Base-by-base conservation (phyloP, 1,140 invertebrate species). In the Oryzaephilus surinamensis region DNA sequence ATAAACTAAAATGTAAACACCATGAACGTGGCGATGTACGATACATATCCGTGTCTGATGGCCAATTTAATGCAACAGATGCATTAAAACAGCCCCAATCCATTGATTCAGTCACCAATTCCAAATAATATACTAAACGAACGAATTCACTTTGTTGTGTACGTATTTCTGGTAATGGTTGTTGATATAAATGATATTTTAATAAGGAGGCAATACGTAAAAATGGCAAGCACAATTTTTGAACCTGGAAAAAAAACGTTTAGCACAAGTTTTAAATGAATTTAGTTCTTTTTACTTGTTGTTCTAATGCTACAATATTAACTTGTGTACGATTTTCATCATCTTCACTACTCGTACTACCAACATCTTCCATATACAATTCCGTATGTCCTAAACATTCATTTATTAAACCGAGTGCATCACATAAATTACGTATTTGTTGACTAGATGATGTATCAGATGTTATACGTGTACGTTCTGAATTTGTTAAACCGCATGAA, bases 131-230 rank as follows among this genome's bases (percentile, higher is more conserved):
- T 8, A 81, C 75, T 15, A 88, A 70, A 30, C 73, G 70, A 5
- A 76, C 71, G 63, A 86, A 87, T 63, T 88, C 85, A 14, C 71
- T 66, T 14, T 74, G 65, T 0, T 74, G 54, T 2, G 67, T 64
- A 26, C 65, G 61, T 14, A 84, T 73, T 27, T 77, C 68, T 0
- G 87, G 86, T 51, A 90, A 65, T n/a, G 77, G 71, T 55, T 83
- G 75, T 27, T 80, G 76, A 63, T 91, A 93, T 24, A 95, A 62
- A 65, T 95, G 88, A 63, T 87, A 79, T 36, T 84, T 75, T 14
- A 96, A 63, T 2, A 95, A 62, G 2, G 88, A 74, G 0, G 88
- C 82, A 28, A 93, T 73, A 15, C 88, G 72, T 31, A 97, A 57
- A 60, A 86, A 96, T 4, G 86, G 87, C 40, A 96, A 59, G 51